These are phyloP conservation scores for Brachymystax lenok DNA, from an alignment of 2,797 vertebrate species.

Conservation along the genomic window DNA sequence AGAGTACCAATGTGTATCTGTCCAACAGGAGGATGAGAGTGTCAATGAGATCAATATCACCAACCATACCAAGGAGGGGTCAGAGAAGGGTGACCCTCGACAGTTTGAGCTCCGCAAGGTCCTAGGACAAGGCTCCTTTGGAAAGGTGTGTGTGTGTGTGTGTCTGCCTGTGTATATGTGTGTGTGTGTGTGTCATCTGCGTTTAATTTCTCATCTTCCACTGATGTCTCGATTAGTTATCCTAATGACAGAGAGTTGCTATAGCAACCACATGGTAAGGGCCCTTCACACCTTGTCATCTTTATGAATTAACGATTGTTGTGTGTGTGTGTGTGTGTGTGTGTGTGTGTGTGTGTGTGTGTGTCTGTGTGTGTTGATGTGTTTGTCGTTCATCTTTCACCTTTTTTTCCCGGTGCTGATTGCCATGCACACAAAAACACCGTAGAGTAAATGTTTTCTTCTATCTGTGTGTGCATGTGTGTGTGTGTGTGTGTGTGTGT, in stretches of 20 bases:
- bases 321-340: slow-evolving; percentile 1
- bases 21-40: slow-evolving; percentile 69
- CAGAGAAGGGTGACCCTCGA: slow-evolving; percentile 90
- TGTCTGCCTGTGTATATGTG: slow-evolving; percentile 14
- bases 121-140: slow-evolving; percentile 90
- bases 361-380: slow-evolving; percentile 6
- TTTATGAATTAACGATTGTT: slow-evolving; percentile 57
- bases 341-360: slow-evolving; percentile 1
- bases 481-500: too few species aligned
- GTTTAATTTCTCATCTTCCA: slow-evolving; percentile 24
- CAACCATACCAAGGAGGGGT: slow-evolving; percentile 90
- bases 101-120: slow-evolving; percentile 98
- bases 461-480: too few species aligned
- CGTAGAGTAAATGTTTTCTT: background rate
- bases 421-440: slow-evolving; percentile 6
- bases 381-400: slow-evolving; percentile 16
- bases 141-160: slow-evolving; percentile 64
- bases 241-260: slow-evolving; percentile 30
- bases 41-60: slow-evolving; percentile 80
- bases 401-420: background rate
- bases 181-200: slow-evolving; percentile 22
- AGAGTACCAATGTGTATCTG: slow-evolving; percentile 31
- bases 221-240: slow-evolving; percentile 26
- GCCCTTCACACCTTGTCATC: slow-evolving; percentile 28
- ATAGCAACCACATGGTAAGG: slow-evolving; percentile 33